A percentile compares a stretch with the other conserved stretches of the same genome.
Evolutionary conservation across 2,888 invertebrate species (phyloP).

Genomic region (Cancer borealis): DNA sequence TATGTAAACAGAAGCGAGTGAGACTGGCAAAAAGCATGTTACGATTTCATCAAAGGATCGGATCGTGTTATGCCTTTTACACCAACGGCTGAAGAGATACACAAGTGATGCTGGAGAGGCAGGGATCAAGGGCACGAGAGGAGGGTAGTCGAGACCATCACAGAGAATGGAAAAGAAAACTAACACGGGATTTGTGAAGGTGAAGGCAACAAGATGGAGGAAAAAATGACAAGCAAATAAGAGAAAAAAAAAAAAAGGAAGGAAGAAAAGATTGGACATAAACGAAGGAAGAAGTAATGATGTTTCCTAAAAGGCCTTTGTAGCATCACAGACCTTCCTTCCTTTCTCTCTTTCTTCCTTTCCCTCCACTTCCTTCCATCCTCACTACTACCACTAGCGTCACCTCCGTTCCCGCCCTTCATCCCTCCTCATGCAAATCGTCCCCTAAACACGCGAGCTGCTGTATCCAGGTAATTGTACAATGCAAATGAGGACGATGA

Average conservation of each 20-base stretch:
- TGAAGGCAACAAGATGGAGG: too few species aligned
- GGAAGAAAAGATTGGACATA: neutral
- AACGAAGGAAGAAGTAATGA: neutral
- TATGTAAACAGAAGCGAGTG: neutral
- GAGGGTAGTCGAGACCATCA: neutral
- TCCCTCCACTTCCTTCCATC: neutral
- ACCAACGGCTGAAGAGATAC: neutral
- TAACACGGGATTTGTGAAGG: neutral
- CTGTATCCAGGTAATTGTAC: slow-evolving; percentile 59
- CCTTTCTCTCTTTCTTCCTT: neutral
- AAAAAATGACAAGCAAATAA: neutral
- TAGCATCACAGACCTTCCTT: neutral
- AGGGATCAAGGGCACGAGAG: neutral
- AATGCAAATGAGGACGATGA: slow-evolving; percentile 47
- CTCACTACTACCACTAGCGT: slow-evolving; percentile 18
- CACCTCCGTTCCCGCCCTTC: neutral
- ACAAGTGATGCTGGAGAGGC: neutral
- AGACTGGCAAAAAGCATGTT: neutral
- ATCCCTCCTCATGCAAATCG: slow-evolving; percentile 51
- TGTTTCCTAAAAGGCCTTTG: neutral
- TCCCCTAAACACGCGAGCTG: slow-evolving; percentile 41
- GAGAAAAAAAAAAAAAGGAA: neutral
- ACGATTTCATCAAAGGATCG: slow-evolving; percentile 12
- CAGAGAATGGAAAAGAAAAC: neutral
- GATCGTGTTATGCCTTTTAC: neutral